Percentiles rank a stretch among this genome's conserved stretches.
Conservation (phyloP, 2,888 invertebrate genomes). For the Euphydryas editha region DNA sequence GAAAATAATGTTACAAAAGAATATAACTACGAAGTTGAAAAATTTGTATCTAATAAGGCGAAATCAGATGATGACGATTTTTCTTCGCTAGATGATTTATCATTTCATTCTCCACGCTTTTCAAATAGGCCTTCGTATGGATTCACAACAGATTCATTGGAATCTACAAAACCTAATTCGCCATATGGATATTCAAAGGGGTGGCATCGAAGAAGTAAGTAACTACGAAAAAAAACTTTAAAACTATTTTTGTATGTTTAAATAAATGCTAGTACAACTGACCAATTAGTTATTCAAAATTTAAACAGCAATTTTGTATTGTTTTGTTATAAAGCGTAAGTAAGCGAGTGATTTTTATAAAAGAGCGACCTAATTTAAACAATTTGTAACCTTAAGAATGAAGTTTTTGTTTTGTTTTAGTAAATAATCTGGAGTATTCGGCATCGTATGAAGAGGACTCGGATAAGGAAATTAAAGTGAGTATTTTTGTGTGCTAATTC, state of each 20-base stretch:
- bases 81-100: conserved; percentile 58
- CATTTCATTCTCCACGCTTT: conserved; percentile 81
- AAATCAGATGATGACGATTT: conserved; percentile 55
- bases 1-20: conserved; percentile 60
- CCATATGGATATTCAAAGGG: conserved; percentile 71
- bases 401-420: conserved; percentile 66
- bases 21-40: conserved; percentile 57
- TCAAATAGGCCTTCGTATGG: conserved; percentile 83
- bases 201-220: conserved; percentile 79
- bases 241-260: not conserved
- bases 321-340: too few relatives aligned
- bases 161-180: conserved; percentile 63
- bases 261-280: too few relatives aligned
- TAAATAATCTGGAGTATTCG: conserved; percentile 80
- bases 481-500: not conserved
- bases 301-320: too few relatives aligned
- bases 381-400: too few relatives aligned
- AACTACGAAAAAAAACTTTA: conserved; percentile 12
- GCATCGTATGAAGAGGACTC: conserved; percentile 71
- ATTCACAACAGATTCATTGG: conserved; percentile 64
- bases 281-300: too few relatives aligned
- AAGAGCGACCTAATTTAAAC: too few relatives aligned
- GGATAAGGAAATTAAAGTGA: conserved; percentile 29
- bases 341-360: too few relatives aligned
- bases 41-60: conserved; percentile 68